phyloP scores from a whole-genome alignment of 2,113 vertebrate species.

The Arizona elegans region DNA sequence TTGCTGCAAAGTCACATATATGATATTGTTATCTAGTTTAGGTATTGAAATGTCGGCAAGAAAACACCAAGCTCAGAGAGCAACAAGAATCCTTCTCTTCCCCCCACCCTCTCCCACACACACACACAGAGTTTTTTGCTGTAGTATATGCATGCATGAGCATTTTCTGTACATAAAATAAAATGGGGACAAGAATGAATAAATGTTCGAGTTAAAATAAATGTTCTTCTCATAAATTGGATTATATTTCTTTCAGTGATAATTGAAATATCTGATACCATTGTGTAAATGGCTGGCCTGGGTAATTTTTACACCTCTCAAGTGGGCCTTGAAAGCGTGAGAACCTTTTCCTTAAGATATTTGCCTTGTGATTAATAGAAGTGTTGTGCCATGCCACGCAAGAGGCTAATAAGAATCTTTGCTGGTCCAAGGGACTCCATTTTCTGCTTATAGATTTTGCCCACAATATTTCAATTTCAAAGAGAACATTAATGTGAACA shows the following conservation, averaged over 20 bases:
- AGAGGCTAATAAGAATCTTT: background rate
- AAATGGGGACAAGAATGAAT: background rate
- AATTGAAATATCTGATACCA: background rate
- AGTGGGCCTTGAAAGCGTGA: background rate
- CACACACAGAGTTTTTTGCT: background rate
- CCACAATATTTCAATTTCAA: background rate
- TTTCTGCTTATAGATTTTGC: background rate
- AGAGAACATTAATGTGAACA: background rate
- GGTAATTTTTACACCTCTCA: background rate
- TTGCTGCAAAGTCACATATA: background rate
- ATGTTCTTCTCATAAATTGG: background rate
- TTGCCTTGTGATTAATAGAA: background rate
- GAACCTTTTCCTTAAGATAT: background rate
- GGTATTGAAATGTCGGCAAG: background rate
- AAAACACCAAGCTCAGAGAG: background rate
- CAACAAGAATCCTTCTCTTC: background rate
- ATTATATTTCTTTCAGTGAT: background rate
- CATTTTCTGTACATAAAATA: background rate
- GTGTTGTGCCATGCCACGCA: background rate
- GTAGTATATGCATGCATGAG: background rate
- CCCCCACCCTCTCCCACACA: too few relatives aligned
- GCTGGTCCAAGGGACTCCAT: background rate
- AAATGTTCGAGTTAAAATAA: background rate
- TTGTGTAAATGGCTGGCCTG: background rate
- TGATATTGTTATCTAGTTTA: background rate